phyloP scores from a whole-genome alignment of 2,797 vertebrate species.

The Cyprinella venusta region DNA sequence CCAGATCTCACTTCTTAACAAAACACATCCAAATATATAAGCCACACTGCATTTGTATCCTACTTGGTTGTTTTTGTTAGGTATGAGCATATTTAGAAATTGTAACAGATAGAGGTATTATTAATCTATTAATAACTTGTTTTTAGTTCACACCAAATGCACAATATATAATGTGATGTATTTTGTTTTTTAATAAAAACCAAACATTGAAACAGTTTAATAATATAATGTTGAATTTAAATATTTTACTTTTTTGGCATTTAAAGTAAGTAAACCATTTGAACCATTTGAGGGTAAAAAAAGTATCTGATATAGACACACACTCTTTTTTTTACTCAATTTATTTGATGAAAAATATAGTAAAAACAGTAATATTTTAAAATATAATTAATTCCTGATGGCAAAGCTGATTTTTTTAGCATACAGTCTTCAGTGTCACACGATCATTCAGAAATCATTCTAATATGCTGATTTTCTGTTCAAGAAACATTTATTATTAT shows the following conservation, averaged over 20 bases:
- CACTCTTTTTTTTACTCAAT: no score
- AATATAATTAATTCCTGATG: no score
- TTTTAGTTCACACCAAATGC: neutral
- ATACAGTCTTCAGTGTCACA: neutral
- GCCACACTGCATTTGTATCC: neutral
- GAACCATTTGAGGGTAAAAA: neutral
- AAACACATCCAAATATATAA: constrained; percentile 20
- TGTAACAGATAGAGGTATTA: neutral
- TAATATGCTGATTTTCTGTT: neutral
- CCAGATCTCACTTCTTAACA: neutral
- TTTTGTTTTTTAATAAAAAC: neutral
- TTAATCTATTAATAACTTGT: constrained; percentile 6
- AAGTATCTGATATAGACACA: no score
- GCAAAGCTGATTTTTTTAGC: neutral
- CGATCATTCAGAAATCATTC: no score
- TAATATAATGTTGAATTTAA: neutral
- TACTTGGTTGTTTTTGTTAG: constrained; percentile 7
- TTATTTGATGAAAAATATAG: no score
- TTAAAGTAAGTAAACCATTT: neutral
- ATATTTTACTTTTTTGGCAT: neutral
- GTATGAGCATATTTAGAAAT: neutral
- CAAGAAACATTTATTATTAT: neutral
- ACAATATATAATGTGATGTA: no score
- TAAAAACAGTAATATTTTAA: no score
- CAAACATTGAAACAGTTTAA: neutral